These are phyloP conservation scores for Proisotoma minuta DNA, from an alignment of 2,888 invertebrate species.

Conservation along the genomic window DNA sequence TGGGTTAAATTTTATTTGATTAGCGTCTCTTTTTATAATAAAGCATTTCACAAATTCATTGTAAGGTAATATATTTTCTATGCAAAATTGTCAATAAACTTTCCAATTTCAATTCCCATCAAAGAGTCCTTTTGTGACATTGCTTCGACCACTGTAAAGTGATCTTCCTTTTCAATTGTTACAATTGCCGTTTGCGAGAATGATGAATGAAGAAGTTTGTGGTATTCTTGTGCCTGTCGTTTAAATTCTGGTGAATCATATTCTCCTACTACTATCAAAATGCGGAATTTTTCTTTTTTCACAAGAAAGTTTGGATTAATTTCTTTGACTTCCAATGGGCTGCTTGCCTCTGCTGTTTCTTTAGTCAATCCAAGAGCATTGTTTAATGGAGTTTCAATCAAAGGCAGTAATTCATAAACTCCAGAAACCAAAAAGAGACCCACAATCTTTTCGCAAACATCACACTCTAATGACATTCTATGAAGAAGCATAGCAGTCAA, in stretches of 20 bases:
- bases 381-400: slow-evolving; percentile 64
- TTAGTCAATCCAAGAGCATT: slow-evolving; percentile 61
- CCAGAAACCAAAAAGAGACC: slow-evolving; percentile 71
- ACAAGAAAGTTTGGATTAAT: slow-evolving; percentile 14
- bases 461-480: slow-evolving; percentile 34
- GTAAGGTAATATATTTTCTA: no score
- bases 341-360: slow-evolving; percentile 49
- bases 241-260: slow-evolving; percentile 65
- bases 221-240: slow-evolving; percentile 60
- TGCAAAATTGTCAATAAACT: background rate
- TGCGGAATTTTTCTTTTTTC: slow-evolving; percentile 47
- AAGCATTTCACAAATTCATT: background rate
- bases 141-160: slow-evolving; percentile 71
- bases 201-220: slow-evolving; percentile 39
- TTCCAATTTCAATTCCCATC: background rate
- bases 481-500: slow-evolving; percentile 63
- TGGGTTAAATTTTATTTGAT: background rate
- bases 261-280: slow-evolving; percentile 58
- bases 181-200: slow-evolving; percentile 16
- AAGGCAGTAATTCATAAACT: slow-evolving; percentile 68
- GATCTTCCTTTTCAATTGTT: slow-evolving; percentile 55
- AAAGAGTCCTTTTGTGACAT: slow-evolving; percentile 51
- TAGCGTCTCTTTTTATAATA: background rate
- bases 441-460: slow-evolving; percentile 53
- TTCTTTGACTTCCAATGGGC: slow-evolving; percentile 48